A percentile compares a stretch with the other conserved stretches of the same genome.
These are phyloP conservation scores for Andrena trimmerana DNA, from an alignment of 2,888 invertebrate genomes.

Conservation along the genomic window DNA sequence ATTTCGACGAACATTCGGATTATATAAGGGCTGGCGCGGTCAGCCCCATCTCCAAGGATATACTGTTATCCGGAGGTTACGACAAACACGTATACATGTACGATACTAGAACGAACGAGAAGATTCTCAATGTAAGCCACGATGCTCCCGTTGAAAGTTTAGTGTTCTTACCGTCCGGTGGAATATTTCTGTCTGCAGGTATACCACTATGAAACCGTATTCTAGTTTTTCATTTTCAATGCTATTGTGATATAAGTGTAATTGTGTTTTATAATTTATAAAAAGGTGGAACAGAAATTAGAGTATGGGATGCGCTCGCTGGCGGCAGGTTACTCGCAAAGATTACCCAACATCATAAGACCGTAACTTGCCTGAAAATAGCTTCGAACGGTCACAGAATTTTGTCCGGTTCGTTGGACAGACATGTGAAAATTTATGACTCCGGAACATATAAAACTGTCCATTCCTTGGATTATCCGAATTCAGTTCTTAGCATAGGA, in stretches of 20 bases:
- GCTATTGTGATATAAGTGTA: constrained; percentile 3
- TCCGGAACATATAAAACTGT: constrained; percentile 94
- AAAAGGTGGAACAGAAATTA: constrained; percentile 93
- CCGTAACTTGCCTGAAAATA: constrained; percentile 94
- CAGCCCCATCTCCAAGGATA: constrained; percentile 91
- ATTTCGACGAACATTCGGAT: constrained; percentile 90
- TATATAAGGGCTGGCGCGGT: constrained; percentile 94
- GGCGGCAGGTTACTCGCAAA: constrained; percentile 94
- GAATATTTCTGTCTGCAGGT: constrained; percentile 95
- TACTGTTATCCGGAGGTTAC: constrained; percentile 94
- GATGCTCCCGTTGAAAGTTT: constrained; percentile 96
- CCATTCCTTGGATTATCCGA: constrained; percentile 95
- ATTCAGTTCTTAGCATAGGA: constrained; percentile 95
- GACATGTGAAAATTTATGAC: constrained; percentile 97
- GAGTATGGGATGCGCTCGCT: constrained; percentile 96
- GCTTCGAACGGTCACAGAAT: constrained; percentile 93
- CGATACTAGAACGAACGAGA: constrained; percentile 91
- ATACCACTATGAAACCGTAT: constrained; percentile 47
- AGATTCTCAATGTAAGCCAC: constrained; percentile 92
- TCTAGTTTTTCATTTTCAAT: background rate
- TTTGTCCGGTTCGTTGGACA: constrained; percentile 95
- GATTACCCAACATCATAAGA: constrained; percentile 97
- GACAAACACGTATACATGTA: constrained; percentile 95
- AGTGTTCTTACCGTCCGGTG: constrained; percentile 95
- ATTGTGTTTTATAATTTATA: constrained; percentile 38